Conservation (phyloP, 2,797 vertebrate species). For the Spinus olivaceus region DNA sequence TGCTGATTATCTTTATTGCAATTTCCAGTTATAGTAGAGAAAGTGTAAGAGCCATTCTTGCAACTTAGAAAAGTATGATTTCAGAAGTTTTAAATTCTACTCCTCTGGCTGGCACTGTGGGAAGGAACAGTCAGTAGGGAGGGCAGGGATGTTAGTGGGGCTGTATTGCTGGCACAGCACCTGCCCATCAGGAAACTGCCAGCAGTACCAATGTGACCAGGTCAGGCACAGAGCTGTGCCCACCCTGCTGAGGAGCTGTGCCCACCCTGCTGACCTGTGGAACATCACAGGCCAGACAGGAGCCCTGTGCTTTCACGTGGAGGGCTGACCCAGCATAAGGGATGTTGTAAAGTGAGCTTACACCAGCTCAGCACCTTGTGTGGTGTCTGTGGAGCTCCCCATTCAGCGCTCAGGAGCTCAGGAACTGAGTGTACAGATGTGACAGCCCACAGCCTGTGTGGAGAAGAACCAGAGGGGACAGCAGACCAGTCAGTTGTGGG, state of each 20-base stretch:
- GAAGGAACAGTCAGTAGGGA: neutral
- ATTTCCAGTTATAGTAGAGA: neutral
- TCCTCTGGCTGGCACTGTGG: neutral
- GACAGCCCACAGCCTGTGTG: neutral
- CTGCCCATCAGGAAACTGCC: neutral
- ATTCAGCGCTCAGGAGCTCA: neutral
- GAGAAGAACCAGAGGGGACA: neutral
- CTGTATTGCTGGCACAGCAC: neutral
- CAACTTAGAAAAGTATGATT: neutral
- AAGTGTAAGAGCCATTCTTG: neutral
- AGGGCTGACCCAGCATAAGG: neutral
- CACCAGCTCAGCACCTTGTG: neutral
- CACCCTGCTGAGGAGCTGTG: neutral
- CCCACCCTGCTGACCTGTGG: rapidly evolving
- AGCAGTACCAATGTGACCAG: rapidly evolving
- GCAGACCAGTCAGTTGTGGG: neutral
- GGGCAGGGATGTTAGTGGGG: neutral
- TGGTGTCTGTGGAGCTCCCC: neutral
- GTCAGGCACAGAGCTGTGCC: neutral
- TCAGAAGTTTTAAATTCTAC: neutral
- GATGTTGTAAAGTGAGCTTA: neutral
- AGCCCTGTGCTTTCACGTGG: rapidly evolving
- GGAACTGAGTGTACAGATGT: neutral
- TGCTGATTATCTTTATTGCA: neutral
- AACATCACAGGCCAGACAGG: neutral